Base-by-base conservation (phyloP, 1,140 invertebrate genomes). In the Heliconius congener region DNA sequence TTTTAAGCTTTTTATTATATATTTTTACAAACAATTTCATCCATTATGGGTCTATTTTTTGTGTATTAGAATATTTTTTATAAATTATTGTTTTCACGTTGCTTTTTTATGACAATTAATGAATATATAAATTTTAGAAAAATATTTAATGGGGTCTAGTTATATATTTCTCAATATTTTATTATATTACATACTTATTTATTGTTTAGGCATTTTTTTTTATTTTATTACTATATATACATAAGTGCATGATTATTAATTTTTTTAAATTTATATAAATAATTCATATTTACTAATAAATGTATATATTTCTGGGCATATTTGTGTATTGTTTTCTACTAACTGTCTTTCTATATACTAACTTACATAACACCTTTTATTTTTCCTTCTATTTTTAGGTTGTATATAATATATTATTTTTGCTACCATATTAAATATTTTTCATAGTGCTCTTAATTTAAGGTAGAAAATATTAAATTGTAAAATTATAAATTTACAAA, bases 301-400 rank as follows among this genome's bases (percentile, higher is more conserved):
- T 80, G 27, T 83, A 77, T 77, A 71, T 83, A 77, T 84, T 70
- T 81, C 82, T 39, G 77, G 46, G 71, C 73, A 76, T 73, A 81
- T 80, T 74, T 83, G 78, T 85, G 73, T 83, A 81, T 87, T 85
- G 84, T 84, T 87, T 89, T 89, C 74, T 76, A 88, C 84, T 90
- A 91, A 91, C 85, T 81, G 87, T 89, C 84, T 80, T 66, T 77
- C 74, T 81, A 19, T 78, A 5, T 81, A 88, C 85, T 90, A 91
- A 89, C n/a, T 23, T 66, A 66, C 3, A 4, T 30, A 30, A 66
- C 13, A 9, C n/a, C 3, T 57, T 57, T 1, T 66, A 30, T 27
- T 23, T 57, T 72, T 71, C 57, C 39, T 73, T 50, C 42, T 19
- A 34, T 72, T 71, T 8, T 39, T 73, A 57, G 18, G 8, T 71